Percentiles rank a stretch among this genome's conserved stretches.
phyloP scores from a whole-genome alignment of 2,888 invertebrate genomes.

The Cecidostiba fungosa region DNA sequence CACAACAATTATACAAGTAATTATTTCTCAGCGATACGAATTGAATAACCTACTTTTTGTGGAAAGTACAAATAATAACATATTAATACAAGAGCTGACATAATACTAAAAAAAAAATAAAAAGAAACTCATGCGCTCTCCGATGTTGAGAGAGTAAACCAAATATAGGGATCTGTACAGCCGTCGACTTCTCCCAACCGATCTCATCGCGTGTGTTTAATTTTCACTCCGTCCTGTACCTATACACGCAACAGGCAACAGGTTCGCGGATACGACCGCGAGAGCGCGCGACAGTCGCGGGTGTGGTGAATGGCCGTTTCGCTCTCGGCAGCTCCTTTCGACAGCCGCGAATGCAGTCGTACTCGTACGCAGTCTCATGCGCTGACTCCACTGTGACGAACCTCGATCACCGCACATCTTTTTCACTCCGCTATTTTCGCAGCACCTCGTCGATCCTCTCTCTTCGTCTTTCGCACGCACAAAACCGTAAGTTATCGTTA shows the following conservation, averaged over 20 bases:
- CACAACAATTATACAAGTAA: too few relatives aligned
- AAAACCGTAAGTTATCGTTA: neutral
- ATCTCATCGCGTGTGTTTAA: too few relatives aligned
- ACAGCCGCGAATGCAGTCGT: slow-evolving; percentile 35
- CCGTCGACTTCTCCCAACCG: too few relatives aligned
- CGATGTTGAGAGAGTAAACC: neutral
- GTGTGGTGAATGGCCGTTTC: slow-evolving; percentile 71
- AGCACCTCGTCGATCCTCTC: neutral
- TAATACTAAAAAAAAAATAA: neutral
- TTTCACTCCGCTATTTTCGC: neutral
- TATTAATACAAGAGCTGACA: neutral
- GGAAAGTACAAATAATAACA: too few relatives aligned
- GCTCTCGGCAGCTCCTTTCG: neutral
- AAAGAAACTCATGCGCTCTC: neutral
- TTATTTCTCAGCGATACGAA: too few relatives aligned
- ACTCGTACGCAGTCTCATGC: slow-evolving; percentile 39
- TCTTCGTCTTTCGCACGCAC: neutral
- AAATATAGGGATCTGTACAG: neutral
- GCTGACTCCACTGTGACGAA: neutral
- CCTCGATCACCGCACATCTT: neutral
- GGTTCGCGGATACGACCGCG: neutral
- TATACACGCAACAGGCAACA: neutral
- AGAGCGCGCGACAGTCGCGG: slow-evolving; percentile 66
- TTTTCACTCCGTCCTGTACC: neutral
- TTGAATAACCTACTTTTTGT: too few relatives aligned